A percentile compares a stretch with the other conserved stretches of the same genome.
Conservation (phyloP, 2,888 invertebrate species). For the Linnaemya vulpina region DNA sequence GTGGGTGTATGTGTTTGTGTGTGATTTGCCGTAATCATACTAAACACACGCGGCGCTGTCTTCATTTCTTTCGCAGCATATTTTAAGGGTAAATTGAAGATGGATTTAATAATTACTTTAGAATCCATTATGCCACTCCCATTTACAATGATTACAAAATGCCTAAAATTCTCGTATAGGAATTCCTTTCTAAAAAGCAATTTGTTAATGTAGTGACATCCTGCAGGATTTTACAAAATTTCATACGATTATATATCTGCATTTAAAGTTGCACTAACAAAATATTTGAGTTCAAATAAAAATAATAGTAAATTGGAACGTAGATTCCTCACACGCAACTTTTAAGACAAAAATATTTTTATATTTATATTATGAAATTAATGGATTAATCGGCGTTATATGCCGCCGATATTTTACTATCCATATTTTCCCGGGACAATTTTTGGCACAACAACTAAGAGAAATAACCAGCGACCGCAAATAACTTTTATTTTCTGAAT, state of each 20-base stretch:
- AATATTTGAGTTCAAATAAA: too few relatives aligned
- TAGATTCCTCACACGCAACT: too few relatives aligned
- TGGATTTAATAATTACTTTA: constrained; percentile 60
- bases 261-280: not conserved
- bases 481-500: too few relatives aligned
- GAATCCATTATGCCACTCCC: constrained; percentile 62
- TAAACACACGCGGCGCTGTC: constrained; percentile 24
- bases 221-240: constrained; percentile 10
- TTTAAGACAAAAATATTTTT: too few relatives aligned
- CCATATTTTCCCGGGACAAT: too few relatives aligned
- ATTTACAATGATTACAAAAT: constrained; percentile 57
- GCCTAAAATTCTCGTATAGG: not conserved
- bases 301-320: too few relatives aligned
- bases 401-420: too few relatives aligned
- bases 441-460: too few relatives aligned
- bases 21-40: constrained; percentile 30
- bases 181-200: constrained; percentile 3
- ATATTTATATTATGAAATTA: too few relatives aligned
- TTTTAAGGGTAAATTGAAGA: constrained; percentile 58
- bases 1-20: not conserved
- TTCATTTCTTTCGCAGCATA: constrained; percentile 27
- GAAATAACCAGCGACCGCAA: too few relatives aligned
- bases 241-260: not conserved
- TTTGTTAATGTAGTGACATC: constrained; percentile 19
- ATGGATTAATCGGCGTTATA: too few relatives aligned